Conservation (phyloP, 2,888 invertebrate species). For the Crossocerus cetratus region DNA sequence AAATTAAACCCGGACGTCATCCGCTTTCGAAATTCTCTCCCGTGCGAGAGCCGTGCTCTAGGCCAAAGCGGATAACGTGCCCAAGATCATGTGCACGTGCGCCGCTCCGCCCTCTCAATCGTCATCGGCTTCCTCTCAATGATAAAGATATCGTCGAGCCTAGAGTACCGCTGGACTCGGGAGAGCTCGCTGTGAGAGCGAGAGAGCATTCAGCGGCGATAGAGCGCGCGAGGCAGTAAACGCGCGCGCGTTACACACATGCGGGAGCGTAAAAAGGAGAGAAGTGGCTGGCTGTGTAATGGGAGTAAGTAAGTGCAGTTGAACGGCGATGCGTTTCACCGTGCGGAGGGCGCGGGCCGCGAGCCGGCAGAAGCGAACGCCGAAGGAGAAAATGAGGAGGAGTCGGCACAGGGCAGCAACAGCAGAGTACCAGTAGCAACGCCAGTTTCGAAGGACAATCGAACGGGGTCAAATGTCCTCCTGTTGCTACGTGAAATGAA, state of each 20-base stretch:
- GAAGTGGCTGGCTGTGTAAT: constrained; percentile 12
- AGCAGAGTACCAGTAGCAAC: no score
- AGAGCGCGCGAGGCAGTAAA: no score
- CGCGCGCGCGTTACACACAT: neutral
- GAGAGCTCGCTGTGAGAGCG: no score
- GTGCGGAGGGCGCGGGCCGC: no score
- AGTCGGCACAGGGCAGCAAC: constrained; percentile 45
- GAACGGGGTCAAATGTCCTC: constrained; percentile 70
- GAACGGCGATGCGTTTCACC: constrained; percentile 48
- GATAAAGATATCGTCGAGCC: no score
- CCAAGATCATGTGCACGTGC: neutral
- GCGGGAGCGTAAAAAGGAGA: constrained; percentile 19
- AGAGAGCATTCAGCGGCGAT: no score
- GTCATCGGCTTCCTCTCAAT: neutral
- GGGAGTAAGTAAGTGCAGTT: constrained; percentile 22
- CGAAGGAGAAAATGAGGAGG: constrained; percentile 10
- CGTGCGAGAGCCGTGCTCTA: neutral
- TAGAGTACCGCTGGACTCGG: no score
- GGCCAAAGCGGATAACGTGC: neutral
- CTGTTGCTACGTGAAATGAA: constrained; percentile 65
- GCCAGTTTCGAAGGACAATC: constrained; percentile 65
- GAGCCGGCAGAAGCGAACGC: constrained; percentile 36
- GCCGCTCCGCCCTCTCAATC: no score
- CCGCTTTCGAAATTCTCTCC: constrained; percentile 35
- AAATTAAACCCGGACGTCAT: constrained; percentile 44